Conservation (phyloP, 2,888 invertebrate species). For the Diachrysia chrysitis region DNA sequence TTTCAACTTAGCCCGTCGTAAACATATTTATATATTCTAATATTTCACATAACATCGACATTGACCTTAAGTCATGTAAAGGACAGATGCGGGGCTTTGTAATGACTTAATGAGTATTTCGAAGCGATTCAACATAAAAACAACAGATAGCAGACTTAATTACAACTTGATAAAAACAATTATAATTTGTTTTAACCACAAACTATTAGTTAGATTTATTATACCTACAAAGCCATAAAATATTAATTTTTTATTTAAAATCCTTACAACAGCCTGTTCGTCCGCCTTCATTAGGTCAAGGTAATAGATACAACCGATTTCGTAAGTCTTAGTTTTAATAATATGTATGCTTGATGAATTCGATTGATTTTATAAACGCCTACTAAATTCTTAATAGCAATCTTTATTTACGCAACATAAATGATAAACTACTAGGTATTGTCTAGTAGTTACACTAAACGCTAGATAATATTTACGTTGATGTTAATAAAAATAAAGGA, state of each 20-base stretch:
- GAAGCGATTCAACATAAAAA: not conserved
- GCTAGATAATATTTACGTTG: too few species aligned
- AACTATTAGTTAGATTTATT: too few species aligned
- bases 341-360: not conserved
- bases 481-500: too few species aligned
- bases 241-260: conserved; percentile 1
- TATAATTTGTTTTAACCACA: too few species aligned
- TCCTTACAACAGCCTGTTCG: not conserved
- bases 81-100: too few species aligned
- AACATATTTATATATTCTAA: too few species aligned
- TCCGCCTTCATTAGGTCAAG: not conserved
- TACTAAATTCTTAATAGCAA: conserved; percentile 3
- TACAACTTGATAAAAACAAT: too few species aligned
- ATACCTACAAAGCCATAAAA: not conserved
- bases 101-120: not conserved
- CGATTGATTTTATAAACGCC: conserved; percentile 4
- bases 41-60: too few species aligned
- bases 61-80: not conserved
- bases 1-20: too few species aligned
- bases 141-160: not conserved
- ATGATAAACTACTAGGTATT: too few species aligned
- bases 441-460: too few species aligned
- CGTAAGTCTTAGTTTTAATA: not conserved
- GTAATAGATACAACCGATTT: not conserved
- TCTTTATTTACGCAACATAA: not conserved